These are phyloP conservation scores for Camponotus fellah DNA, from an alignment of 2,888 invertebrate genomes.

Conservation along the genomic window DNA sequence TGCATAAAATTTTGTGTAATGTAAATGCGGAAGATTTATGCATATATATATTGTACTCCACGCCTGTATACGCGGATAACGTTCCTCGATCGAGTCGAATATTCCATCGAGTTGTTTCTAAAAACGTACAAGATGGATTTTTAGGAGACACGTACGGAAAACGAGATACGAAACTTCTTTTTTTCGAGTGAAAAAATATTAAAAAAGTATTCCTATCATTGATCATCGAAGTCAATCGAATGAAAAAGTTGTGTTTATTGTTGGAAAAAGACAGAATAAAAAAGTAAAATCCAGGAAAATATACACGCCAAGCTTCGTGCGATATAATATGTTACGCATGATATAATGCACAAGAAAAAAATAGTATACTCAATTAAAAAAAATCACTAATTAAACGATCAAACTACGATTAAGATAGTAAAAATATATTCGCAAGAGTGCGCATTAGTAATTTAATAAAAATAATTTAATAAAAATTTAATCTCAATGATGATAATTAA, in stretches of 20 bases:
- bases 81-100: neutral
- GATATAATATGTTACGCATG: neutral
- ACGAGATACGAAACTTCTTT: neutral
- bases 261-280: neutral
- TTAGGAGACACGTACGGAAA: neutral
- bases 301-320: neutral
- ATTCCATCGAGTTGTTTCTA: conserved; percentile 21
- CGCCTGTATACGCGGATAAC: neutral
- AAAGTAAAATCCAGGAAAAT: neutral
- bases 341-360: neutral
- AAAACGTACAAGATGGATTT: neutral
- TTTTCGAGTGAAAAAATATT: neutral
- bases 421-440: neutral
- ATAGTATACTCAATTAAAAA: neutral
- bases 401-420: neutral
- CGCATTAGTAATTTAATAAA: too few relatives aligned
- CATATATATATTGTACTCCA: conserved; percentile 27
- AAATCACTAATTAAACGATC: too few relatives aligned
- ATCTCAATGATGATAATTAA: neutral
- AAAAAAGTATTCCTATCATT: neutral
- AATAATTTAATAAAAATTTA: neutral
- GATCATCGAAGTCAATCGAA: neutral
- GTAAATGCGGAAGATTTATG: conserved; percentile 29
- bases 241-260: neutral
- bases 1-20: conserved; percentile 36